These are phyloP conservation scores for Drosophila acutilabella DNA, from an alignment of 2,888 invertebrate species.

Conservation along the genomic window DNA sequence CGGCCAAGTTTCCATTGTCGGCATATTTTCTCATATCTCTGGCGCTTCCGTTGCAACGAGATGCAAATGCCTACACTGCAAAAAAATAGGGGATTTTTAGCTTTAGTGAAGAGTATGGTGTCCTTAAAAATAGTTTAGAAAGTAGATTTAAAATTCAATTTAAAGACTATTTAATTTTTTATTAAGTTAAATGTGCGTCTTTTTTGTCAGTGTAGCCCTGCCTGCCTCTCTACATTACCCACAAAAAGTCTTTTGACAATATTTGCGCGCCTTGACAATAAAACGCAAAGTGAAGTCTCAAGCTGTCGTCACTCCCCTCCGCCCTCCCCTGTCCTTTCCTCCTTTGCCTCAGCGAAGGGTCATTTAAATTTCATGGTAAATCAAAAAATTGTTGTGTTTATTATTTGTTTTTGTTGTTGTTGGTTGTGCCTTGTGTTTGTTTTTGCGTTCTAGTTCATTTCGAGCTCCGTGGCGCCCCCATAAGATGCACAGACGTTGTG, in stretches of 20 bases:
- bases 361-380: slow-evolving; percentile 80
- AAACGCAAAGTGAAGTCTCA: slow-evolving; percentile 69
- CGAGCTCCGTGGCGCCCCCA: slow-evolving; percentile 45
- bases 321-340: not conserved
- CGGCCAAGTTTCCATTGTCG: slow-evolving; percentile 60
- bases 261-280: slow-evolving; percentile 80
- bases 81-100: not conserved
- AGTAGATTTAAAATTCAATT: no score
- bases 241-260: slow-evolving; percentile 75
- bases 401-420: slow-evolving; percentile 63
- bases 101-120: no score
- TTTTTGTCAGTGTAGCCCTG: not conserved
- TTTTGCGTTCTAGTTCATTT: slow-evolving; percentile 63
- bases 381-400: slow-evolving; percentile 77
- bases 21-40: slow-evolving; percentile 72
- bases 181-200: not conserved
- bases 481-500: slow-evolving; percentile 43
- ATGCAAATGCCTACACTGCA: slow-evolving; percentile 64
- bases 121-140: no score
- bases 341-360: slow-evolving; percentile 43
- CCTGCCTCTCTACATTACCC: not conserved
- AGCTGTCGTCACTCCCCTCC: slow-evolving; percentile 35
- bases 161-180: no score
- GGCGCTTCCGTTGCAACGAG: slow-evolving; percentile 80
- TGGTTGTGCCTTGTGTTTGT: slow-evolving; percentile 41